phyloP scores from a whole-genome alignment of 2,113 vertebrate species.

The Vanacampus margaritifer region DNA sequence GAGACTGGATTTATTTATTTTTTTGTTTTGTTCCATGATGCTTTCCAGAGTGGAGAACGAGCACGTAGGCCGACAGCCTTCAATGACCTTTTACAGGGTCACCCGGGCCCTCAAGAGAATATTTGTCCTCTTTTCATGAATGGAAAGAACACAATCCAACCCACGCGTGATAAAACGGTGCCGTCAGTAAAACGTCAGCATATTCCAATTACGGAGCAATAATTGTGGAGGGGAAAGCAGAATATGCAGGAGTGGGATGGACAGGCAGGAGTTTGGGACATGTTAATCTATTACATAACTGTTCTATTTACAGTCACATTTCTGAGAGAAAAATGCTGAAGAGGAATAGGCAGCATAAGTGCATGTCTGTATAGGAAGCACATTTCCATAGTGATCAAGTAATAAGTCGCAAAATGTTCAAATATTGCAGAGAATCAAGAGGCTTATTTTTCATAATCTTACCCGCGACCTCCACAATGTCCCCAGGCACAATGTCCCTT shows the following conservation, averaged over 20 bases:
- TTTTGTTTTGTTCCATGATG: conserved; percentile 13
- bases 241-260: background rate
- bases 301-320: conserved; percentile 9
- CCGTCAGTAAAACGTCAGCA: background rate
- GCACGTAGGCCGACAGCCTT: conserved; percentile 29
- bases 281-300: conserved; percentile 26
- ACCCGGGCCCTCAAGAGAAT: conserved; percentile 2
- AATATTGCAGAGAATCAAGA: background rate
- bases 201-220: background rate
- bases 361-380: background rate
- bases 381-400: background rate
- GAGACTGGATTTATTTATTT: conserved; percentile 26
- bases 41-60: conserved; percentile 9
- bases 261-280: background rate
- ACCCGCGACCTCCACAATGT: conserved; percentile 98
- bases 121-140: conserved; percentile 18
- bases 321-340: background rate
- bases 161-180: background rate
- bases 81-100: conserved; percentile 24
- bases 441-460: conserved; percentile 41
- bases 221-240: background rate
- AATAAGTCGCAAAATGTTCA: background rate
- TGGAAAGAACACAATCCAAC: conserved; percentile 8
- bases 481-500: conserved; percentile 92
- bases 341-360: background rate